These are phyloP conservation scores for Acronicta aceris DNA, from an alignment of 2,888 invertebrate genomes.

Conservation along the genomic window DNA sequence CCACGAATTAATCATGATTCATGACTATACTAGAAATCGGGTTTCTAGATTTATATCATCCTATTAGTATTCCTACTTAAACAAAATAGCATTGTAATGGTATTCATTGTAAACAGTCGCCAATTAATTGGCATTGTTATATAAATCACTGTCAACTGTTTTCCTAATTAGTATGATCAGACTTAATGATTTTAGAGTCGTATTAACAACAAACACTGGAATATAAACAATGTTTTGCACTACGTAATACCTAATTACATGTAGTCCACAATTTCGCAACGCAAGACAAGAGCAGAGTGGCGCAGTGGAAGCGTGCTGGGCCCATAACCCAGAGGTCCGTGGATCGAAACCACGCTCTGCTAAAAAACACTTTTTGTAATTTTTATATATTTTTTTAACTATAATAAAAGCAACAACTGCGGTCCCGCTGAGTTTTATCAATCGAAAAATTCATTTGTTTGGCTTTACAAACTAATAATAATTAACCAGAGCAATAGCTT, in stretches of 20 bases:
- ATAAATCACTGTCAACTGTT: slow-evolving; percentile 41
- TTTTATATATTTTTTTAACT: slow-evolving; percentile 7
- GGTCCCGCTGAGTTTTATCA: background rate
- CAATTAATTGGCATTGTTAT: slow-evolving; percentile 30
- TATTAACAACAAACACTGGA: slow-evolving; percentile 7
- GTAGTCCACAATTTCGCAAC: slow-evolving; percentile 23
- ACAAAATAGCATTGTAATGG: slow-evolving; percentile 31
- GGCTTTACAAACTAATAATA: slow-evolving; percentile 18
- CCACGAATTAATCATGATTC: slow-evolving; percentile 9
- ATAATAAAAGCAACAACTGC: background rate
- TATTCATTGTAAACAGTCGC: slow-evolving; percentile 31
- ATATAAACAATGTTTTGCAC: background rate
- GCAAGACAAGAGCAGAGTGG: slow-evolving; percentile 90
- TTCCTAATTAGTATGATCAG: slow-evolving; percentile 30
- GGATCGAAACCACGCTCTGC: slow-evolving; percentile 96
- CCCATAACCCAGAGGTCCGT: slow-evolving; percentile 97
- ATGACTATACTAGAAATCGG: background rate
- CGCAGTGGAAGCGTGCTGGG: slow-evolving; percentile 95
- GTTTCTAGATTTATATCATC: slow-evolving; percentile 11
- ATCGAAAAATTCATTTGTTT: slow-evolving; percentile 8
- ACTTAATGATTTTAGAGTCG: slow-evolving; percentile 31
- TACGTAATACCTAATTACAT: slow-evolving; percentile 12
- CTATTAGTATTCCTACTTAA: slow-evolving; percentile 18
- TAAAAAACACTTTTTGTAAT: slow-evolving; percentile 65
- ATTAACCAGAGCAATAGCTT: slow-evolving; percentile 35